Percentiles rank a stretch among this genome's conserved stretches.
Evolutionary conservation across 2,888 invertebrate genomes (phyloP).

Genomic region (Pimpla rufipes): DNA sequence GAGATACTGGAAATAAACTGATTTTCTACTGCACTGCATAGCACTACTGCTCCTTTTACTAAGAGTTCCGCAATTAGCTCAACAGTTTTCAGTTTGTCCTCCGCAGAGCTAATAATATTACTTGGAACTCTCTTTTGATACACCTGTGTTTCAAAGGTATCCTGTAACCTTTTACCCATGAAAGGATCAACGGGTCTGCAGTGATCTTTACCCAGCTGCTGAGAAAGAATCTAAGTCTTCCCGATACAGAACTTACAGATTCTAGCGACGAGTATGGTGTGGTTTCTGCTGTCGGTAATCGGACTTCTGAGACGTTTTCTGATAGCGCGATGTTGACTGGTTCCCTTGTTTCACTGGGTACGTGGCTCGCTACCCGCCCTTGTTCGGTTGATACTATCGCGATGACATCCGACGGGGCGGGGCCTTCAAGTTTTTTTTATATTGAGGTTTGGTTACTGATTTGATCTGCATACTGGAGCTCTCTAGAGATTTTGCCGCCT

Average conservation of each 20-base stretch:
- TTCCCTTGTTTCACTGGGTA: neutral
- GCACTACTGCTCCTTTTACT: slow-evolving; percentile 14
- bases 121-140: neutral
- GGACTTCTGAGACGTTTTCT: neutral
- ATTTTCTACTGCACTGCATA: neutral
- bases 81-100: slow-evolving; percentile 5
- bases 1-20: slow-evolving; percentile 22
- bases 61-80: slow-evolving; percentile 10
- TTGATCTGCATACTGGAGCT: slow-evolving; percentile 41
- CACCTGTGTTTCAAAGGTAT: neutral
- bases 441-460: neutral
- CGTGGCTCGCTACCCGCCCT: neutral
- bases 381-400: neutral
- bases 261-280: neutral
- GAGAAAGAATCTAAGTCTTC: slow-evolving; percentile 11
- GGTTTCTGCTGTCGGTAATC: neutral
- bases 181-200: slow-evolving; percentile 11
- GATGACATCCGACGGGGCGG: slow-evolving; percentile 39
- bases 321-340: neutral
- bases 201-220: slow-evolving; percentile 23
- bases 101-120: neutral
- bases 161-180: slow-evolving; percentile 25
- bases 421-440: slow-evolving; percentile 51
- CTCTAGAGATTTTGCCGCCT: slow-evolving; percentile 54
- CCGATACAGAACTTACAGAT: slow-evolving; percentile 45